These are phyloP conservation scores for Selenia dentaria DNA, from an alignment of 2,888 invertebrate genomes.

Conservation along the genomic window DNA sequence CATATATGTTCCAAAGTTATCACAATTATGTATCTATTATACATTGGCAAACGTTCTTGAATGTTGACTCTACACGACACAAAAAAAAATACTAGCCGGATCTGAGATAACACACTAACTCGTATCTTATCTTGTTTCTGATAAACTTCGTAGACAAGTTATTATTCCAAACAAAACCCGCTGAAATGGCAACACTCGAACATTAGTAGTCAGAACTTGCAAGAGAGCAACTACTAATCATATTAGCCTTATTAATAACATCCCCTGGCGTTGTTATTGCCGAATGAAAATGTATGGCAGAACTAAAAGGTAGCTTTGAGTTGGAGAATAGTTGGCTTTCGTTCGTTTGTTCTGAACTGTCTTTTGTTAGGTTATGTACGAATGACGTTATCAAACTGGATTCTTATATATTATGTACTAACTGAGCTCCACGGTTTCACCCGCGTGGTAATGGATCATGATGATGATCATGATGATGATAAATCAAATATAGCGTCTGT, in stretches of 20 bases:
- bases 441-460: too few species aligned
- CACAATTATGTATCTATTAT: too few species aligned
- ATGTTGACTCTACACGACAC: too few species aligned
- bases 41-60: too few species aligned
- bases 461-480: too few species aligned
- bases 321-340: background rate
- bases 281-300: slow-evolving; percentile 76
- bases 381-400: too few species aligned
- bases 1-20: too few species aligned
- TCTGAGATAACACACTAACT: too few species aligned
- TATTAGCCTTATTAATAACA: slow-evolving; percentile 79
- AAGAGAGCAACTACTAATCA: slow-evolving; percentile 76
- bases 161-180: slow-evolving; percentile 16
- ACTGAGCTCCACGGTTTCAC: too few species aligned
- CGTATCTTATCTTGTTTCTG: background rate
- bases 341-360: slow-evolving; percentile 6
- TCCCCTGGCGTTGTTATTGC: slow-evolving; percentile 66
- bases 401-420: too few species aligned
- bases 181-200: slow-evolving; percentile 12
- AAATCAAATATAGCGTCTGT: too few species aligned
- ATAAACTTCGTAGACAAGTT: background rate
- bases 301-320: slow-evolving; percentile 38
- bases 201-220: slow-evolving; percentile 33
- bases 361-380: background rate
- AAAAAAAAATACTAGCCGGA: too few species aligned